Evolutionary conservation across 64 coral and sea anemone species (phyloP).

Genomic region (Pachyseris speciosa): DNA sequence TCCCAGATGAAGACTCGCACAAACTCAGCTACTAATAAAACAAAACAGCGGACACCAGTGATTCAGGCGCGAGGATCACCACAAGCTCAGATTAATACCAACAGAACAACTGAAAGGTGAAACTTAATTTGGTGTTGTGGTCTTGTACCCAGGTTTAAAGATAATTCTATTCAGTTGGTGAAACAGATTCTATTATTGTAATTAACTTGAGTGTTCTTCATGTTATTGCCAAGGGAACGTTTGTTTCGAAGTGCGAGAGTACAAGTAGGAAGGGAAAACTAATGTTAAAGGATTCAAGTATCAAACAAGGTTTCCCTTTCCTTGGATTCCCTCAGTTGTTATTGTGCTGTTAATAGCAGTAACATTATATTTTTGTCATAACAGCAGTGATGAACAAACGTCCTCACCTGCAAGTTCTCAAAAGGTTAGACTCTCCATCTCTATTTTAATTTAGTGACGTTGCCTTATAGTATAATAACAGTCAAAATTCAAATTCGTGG

Average conservation of each 20-base stretch:
- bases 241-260: too few relatives aligned
- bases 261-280: too few relatives aligned
- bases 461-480: too few relatives aligned
- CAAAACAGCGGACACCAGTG: not conserved
- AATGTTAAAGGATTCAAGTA: not conserved
- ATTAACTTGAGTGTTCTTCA: too few relatives aligned
- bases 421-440: conserved; percentile 47
- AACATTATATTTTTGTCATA: not conserved
- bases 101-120: not conserved
- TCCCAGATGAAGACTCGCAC: not conserved
- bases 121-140: not conserved
- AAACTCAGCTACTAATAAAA: conserved; percentile 46
- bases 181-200: too few relatives aligned
- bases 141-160: too few relatives aligned
- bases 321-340: too few relatives aligned
- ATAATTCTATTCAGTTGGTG: too few relatives aligned
- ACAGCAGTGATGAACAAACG: conserved; percentile 23
- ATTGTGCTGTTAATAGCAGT: too few relatives aligned
- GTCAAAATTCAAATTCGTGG: too few relatives aligned
- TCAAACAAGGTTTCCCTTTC: not conserved
- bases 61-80: not conserved
- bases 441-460: not conserved
- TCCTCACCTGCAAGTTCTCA: conserved; percentile 38
- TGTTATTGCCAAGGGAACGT: too few relatives aligned
- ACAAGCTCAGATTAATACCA: not conserved